phyloP scores from a whole-genome alignment of 2,888 invertebrate genomes.

The Cancer borealis region DNA sequence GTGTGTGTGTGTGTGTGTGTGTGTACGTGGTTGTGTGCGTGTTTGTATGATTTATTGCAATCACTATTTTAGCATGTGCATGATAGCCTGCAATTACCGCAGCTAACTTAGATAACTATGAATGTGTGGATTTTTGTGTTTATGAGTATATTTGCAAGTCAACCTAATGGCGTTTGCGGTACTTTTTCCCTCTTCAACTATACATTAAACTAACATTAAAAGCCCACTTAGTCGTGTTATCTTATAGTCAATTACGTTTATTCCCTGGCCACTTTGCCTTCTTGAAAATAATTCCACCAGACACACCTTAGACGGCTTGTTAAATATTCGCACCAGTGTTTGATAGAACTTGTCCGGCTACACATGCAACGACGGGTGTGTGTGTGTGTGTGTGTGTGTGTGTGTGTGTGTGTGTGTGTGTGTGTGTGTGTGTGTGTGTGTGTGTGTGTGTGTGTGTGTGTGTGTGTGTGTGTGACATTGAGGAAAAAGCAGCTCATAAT shows the following conservation, averaged over 20 bases:
- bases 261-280: no score
- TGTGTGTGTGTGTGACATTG: background rate
- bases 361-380: no score
- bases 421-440: slow-evolving; percentile 20
- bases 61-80: background rate
- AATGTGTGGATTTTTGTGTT: background rate
- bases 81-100: background rate
- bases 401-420: slow-evolving; percentile 20
- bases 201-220: background rate
- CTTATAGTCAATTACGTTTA: background rate
- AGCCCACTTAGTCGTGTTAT: background rate
- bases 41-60: background rate
- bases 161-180: background rate
- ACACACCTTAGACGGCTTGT: no score
- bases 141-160: background rate
- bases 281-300: no score
- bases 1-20: background rate
- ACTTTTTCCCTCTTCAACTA: background rate
- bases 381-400: slow-evolving; percentile 12
- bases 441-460: slow-evolving; percentile 10
- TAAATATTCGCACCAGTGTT: no score
- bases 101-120: slow-evolving; percentile 13
- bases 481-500: no score
- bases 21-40: background rate
- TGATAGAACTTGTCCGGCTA: no score